Conservation (phyloP, 53 echinoderm and acorn worm genomes). For the Mesocentrotus franciscanus region DNA sequence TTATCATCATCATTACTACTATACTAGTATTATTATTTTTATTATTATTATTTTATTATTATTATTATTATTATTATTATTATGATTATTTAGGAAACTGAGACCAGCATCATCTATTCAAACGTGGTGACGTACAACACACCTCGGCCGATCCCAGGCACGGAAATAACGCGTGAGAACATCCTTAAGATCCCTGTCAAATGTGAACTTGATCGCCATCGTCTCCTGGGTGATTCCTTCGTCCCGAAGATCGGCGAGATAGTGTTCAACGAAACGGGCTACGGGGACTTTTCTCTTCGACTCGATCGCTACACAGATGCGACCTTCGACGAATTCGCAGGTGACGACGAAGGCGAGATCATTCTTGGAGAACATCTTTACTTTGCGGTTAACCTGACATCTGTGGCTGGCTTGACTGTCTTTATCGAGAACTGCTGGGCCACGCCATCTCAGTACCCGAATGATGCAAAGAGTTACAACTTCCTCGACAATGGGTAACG, state of each 20-base stretch:
- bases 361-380: slow-evolving; percentile 40
- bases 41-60: not conserved
- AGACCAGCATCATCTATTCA: slow-evolving; percentile 38
- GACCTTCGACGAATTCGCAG: not conserved
- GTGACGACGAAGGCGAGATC: slow-evolving; percentile 24
- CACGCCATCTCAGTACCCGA: slow-evolving; percentile 26
- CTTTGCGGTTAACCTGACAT: slow-evolving; percentile 58
- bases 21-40: no score
- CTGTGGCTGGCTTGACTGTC: slow-evolving; percentile 24
- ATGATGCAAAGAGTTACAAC: not conserved
- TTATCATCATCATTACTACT: no score
- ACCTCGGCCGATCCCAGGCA: slow-evolving; percentile 31
- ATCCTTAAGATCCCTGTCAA: slow-evolving; percentile 30
- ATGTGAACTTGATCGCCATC: slow-evolving; percentile 46
- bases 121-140: slow-evolving; percentile 57
- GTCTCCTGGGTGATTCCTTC: slow-evolving; percentile 41
- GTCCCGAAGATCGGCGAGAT: slow-evolving; percentile 40
- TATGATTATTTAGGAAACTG: slow-evolving; percentile 42
- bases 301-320: slow-evolving; percentile 62
- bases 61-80: not conserved
- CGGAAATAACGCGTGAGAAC: slow-evolving; percentile 35
- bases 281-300: slow-evolving; percentile 53
- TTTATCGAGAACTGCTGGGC: slow-evolving; percentile 63
- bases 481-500: slow-evolving; percentile 44
- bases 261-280: not conserved